A percentile compares a stretch with the other conserved stretches of the same genome.
phyloP scores from a whole-genome alignment of 92 coral and sea anemone genomes.

The Epizoanthus scotinus region DNA sequence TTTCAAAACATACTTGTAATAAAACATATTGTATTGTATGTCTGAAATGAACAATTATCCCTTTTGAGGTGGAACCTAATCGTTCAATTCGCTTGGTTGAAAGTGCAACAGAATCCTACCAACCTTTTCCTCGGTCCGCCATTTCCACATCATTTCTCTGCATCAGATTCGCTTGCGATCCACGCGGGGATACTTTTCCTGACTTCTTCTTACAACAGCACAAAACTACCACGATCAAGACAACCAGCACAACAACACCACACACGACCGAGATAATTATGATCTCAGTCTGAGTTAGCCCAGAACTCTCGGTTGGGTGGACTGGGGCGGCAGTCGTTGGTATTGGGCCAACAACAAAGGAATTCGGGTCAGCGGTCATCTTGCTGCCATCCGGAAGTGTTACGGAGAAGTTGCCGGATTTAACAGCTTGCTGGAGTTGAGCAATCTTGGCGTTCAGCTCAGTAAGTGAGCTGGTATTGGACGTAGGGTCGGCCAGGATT shows the following conservation, averaged over 20 bases:
- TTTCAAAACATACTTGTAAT: too few relatives aligned
- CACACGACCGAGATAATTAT: slow-evolving; percentile 68
- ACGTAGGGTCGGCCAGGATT: slow-evolving; percentile 29
- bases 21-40: too few relatives aligned
- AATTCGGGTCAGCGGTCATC: slow-evolving; percentile 54
- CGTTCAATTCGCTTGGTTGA: too few relatives aligned
- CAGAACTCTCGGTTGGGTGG: slow-evolving; percentile 35
- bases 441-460: slow-evolving; percentile 30
- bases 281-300: slow-evolving; percentile 54
- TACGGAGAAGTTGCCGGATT: slow-evolving; percentile 47
- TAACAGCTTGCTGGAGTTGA: slow-evolving; percentile 44
- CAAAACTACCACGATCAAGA: slow-evolving; percentile 49
- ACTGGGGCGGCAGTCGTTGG: slow-evolving; percentile 19
- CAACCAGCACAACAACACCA: slow-evolving; percentile 50
- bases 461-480: slow-evolving; percentile 27
- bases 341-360: slow-evolving; percentile 34
- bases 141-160: slow-evolving; percentile 55
- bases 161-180: slow-evolving; percentile 24
- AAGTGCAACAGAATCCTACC: background rate
- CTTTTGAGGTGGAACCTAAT: too few relatives aligned
- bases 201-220: slow-evolving; percentile 53
- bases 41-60: too few relatives aligned
- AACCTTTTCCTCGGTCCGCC: slow-evolving; percentile 51
- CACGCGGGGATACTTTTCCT: slow-evolving; percentile 47
- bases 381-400: slow-evolving; percentile 50